Evolutionary conservation across 2,888 invertebrate species (phyloP).

Genomic region (Tenthredo distinguenda): DNA sequence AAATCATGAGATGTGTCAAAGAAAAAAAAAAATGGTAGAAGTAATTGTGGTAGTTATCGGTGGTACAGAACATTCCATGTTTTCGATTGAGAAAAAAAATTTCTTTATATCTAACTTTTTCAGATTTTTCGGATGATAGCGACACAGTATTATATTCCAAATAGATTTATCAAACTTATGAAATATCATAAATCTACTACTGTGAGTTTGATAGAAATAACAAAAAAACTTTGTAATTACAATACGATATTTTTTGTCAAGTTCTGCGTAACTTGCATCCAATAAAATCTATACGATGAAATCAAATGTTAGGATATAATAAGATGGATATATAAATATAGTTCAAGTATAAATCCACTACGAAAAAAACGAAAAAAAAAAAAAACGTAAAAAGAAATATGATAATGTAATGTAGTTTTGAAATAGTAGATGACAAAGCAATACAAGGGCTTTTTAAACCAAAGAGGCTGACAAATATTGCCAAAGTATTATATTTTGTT

Average conservation of each 20-base stretch:
- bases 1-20: conserved; percentile 38
- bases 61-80: conserved; percentile 41
- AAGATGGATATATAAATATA: conserved; percentile 50
- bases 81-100: conserved; percentile 21
- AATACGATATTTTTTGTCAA: conserved; percentile 4
- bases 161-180: conserved; percentile 36
- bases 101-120: not conserved
- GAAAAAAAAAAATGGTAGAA: conserved; percentile 11
- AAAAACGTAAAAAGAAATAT: not conserved
- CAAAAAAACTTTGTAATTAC: not conserved
- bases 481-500: conserved; percentile 74
- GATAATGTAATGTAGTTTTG: conserved; percentile 39
- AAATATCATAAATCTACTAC: not conserved
- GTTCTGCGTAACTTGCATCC: conserved; percentile 29
- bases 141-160: conserved; percentile 17
- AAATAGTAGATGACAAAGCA: conserved; percentile 49
- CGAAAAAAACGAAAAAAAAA: not conserved
- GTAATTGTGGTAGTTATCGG: not conserved
- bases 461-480: conserved; percentile 77
- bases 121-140: not conserved
- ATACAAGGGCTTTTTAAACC: conserved; percentile 65
- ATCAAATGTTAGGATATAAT: conserved; percentile 44
- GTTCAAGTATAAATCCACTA: conserved; percentile 47
- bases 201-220: not conserved
- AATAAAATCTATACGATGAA: conserved; percentile 14